phyloP scores from a whole-genome alignment of 2,797 vertebrate genomes.

The Poecilia picta region DNA sequence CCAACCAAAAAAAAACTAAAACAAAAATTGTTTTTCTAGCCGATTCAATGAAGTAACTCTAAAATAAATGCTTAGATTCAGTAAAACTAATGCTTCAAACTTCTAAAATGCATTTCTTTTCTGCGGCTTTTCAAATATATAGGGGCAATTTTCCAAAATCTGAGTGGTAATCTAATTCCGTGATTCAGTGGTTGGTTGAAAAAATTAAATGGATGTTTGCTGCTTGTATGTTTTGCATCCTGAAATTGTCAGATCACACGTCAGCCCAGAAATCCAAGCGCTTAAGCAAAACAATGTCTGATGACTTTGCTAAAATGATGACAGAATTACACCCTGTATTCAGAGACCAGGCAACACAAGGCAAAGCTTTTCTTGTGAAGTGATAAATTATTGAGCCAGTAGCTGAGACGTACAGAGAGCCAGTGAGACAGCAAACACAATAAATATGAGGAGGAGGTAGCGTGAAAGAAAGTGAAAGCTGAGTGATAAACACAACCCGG shows the following conservation, averaged over 20 bases:
- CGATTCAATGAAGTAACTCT: neutral
- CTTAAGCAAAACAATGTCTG: constrained; percentile 37
- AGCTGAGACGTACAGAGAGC: constrained; percentile 16
- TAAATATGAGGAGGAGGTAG: constrained; percentile 46
- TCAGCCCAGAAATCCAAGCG: constrained; percentile 12
- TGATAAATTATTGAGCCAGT: constrained; percentile 23
- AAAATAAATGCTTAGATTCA: neutral
- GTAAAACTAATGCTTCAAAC: neutral
- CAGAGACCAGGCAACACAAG: constrained; percentile 36
- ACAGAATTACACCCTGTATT: constrained; percentile 49
- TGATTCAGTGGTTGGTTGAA: constrained; percentile 17
- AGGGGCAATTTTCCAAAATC: neutral
- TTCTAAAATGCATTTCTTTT: neutral
- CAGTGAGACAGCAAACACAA: constrained; percentile 48
- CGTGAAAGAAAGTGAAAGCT: constrained; percentile 17
- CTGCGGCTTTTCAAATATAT: neutral
- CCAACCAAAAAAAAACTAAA: neutral
- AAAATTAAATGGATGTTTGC: constrained; percentile 16
- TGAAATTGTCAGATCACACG: constrained; percentile 19
- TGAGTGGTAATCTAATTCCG: neutral
- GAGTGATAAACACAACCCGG: constrained; percentile 52
- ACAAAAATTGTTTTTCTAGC: neutral
- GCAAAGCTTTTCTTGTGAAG: constrained; percentile 24
- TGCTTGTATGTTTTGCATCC: constrained; percentile 15
- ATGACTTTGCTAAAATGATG: constrained; percentile 18